Percentiles rank a stretch among this genome's conserved stretches.
These are phyloP conservation scores for Garrulus glandarius DNA, from an alignment of 2,797 vertebrate genomes.

Conservation along the genomic window DNA sequence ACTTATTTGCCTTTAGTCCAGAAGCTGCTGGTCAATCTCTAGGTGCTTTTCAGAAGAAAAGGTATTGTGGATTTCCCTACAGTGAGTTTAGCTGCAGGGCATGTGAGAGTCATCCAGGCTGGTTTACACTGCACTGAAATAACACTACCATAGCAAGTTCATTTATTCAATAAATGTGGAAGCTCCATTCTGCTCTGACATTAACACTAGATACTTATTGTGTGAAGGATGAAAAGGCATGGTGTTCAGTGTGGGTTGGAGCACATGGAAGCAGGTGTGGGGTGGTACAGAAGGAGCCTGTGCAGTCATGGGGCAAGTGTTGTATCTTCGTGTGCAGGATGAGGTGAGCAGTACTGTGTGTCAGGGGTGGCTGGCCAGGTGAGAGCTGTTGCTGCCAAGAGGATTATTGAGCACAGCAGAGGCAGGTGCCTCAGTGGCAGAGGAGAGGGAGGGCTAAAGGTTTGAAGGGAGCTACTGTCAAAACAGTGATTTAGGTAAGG, in stretches of 20 bases:
- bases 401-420: not conserved
- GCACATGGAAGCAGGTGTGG: not conserved
- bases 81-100: not conserved
- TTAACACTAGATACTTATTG: not conserved
- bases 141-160: not conserved
- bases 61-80: not conserved
- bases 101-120: not conserved
- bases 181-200: not conserved
- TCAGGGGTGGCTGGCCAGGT: not conserved
- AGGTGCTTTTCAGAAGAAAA: not conserved
- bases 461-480: not conserved
- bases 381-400: not conserved
- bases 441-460: not conserved
- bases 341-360: not conserved
- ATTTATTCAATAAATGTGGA: not conserved
- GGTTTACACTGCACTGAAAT: not conserved
- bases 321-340: fast-evolving
- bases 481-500: not conserved
- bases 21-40: not conserved
- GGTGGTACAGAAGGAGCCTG: fast-evolving
- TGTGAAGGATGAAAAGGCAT: not conserved
- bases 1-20: not conserved
- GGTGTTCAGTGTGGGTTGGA: not conserved
- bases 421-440: fast-evolving
- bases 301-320: not conserved